Evolutionary conservation across 2,113 vertebrate species (phyloP), one percentile per base, ranked within the genome.

Genomic region (Callorhinus ursinus): DNA sequence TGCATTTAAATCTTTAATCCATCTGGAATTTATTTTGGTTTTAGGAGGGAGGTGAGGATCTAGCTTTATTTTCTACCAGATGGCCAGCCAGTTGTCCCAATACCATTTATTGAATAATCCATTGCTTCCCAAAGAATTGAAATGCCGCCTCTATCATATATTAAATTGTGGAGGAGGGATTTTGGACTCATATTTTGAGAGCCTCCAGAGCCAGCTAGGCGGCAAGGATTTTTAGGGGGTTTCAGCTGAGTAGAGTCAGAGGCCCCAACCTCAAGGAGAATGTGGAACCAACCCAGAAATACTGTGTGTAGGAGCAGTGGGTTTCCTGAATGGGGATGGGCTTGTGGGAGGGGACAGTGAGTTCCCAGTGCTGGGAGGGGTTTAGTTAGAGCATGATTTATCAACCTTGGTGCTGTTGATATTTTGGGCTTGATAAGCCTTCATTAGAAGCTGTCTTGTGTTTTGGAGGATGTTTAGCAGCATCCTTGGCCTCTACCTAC

Each of bases 21-120:
- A 96, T 98, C 95, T 98, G 98, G 96, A 96, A 96, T 98, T 97
- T 98, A 98, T 98, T 97, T 98, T 97, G 95, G 96, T 97, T 95
- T 97, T 93, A 87, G 90, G 88, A 98, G 90, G 97, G 98, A 96
- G 96, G 97, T 96, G 97, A 97, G 69, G 95, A 87, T 98, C 96
- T 92, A 96, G 97, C 96, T 97, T 97, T 96, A 96, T 93, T 97
- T 96, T 98, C 96, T 94, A 96, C 94, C 98, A 98, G 97, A 98
- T 98, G 98, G 97, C 88, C 93, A 97, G 87, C 94, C 97, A 96
- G 84, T 98, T 97, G 97, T 98, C 95, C 97, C 98, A 96, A 96
- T 97, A 96, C 94, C 97, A 74, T 94, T 97, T 97, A 97, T 98
- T 98, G 97, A 97, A 96, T 98, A 97, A 98, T 97, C 98, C 95